Evolutionary conservation across 2,888 invertebrate species (phyloP), one percentile per base, ranked within the genome.

Genomic region (Rhodophaea formosa): DNA sequence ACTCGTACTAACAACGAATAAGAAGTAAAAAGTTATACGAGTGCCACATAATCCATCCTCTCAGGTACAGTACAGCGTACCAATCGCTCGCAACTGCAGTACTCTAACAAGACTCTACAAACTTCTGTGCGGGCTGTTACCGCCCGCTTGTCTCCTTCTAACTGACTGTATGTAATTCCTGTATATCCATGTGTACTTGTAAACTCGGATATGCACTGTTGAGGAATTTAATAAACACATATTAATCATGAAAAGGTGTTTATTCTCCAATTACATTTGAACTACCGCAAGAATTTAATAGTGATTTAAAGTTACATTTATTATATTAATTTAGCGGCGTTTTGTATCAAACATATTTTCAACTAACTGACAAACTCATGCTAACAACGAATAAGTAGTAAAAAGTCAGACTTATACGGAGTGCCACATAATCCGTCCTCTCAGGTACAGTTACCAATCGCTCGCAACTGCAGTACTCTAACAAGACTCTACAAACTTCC

Each of bases 31-130:
- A 51, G 51, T 51, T 35, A 12, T 16, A 51, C 51, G 17, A 51
- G 51, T 51, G 35, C 17, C 51, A 51, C 17, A 35, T 51, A 51
- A 51, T 51, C 51, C 35, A 16, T 14, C 35, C 47, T 8, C 10
- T 15, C 14, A 43, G 43, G 42, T 53, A 44, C 30, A 53, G 15
- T 30, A n/a, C n/a, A n/a, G n/a, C n/a, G n/a, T 53, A 44, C 44
- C 53, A 53, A 44, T 43, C 43, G 43, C 29, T 62, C 42, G 51
- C 58, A 43, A 44, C 53, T 51, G 51, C 49, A 51, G 44, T 23
- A 52, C 56, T 52, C 61, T 62, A 62, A 59, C 59, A 61, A 61
- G 61, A 59, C 54, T 54, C 57, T 56, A 52, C 51, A 56, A 59
- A 59, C 59, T 59, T 61, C 47, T 35, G 52, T 42, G 52, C 44